Evolutionary conservation across 2,113 vertebrate genomes (phyloP), one percentile per base, ranked within the genome.

Genomic region (Raphicerus campestris): DNA sequence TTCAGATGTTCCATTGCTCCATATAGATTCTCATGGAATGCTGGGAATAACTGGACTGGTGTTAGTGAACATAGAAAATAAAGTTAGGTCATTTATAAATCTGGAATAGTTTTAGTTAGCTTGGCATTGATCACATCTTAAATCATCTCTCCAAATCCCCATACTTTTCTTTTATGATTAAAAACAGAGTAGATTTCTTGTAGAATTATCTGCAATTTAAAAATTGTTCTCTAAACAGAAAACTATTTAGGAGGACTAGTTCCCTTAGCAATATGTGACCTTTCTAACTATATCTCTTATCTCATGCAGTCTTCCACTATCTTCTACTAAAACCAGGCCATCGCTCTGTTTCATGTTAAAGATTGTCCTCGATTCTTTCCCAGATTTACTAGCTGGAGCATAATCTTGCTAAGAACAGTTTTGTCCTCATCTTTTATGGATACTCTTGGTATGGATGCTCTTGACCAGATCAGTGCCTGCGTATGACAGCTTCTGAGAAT

Each of bases 101-200:
- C 84, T 86, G 45, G 42, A 84, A 81, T 63, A 51, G 47, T 92
- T 96, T 91, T 86, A 95, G 28, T 90, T 82, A 91, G 47, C n/a
- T 63, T 85, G 88, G 26, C 39, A 61, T 85, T 56, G 17, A 96
- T 83, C 53, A 24, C 63, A 89, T 73, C 53, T 89, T 97, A 66
- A 93, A 60, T 88, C 26, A 92, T 80, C 45, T 87, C n/a, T 42
- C 77, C 10, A 75, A 89, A 66, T 95, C 24, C 53, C 84, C 47
- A 90, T 7, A 32, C 6, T 83, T 77, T 42, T 87, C 30, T 49
- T 93, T 77, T 95, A 86, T 88, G 49, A 60, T 91, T 94, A 86
- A 97, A 97, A 90, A 53, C 35, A 95, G 45, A 85, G 42, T 70
- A 22, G 49, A 55, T 73, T 78, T 82, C 47, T 92, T 88, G 5